Evolutionary conservation across 30 jellyfish, hydroid and myxozoan genomes (phyloP).

Genomic region (Aurelia sp.): DNA sequence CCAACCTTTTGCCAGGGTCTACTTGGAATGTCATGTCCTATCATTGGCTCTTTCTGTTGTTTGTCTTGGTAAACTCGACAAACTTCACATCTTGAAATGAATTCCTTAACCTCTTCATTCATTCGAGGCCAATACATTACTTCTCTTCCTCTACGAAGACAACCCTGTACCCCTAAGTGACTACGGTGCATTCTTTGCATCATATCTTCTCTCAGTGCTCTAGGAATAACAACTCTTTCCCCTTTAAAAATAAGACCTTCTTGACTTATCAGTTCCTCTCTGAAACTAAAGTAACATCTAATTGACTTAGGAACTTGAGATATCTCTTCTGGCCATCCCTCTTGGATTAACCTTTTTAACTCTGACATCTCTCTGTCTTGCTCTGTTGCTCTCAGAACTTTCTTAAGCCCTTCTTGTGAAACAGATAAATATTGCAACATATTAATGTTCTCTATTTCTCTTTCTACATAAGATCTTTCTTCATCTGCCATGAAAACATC

Average conservation of each 20-base stretch:
- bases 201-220: conserved; percentile 23
- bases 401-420: conserved; percentile 42
- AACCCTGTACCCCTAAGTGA: conserved; percentile 33
- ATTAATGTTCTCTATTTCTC: conserved; percentile 29
- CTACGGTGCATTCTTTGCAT: conserved; percentile 29
- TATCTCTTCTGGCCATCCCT: conserved; percentile 59
- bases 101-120: conserved; percentile 34
- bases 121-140: conserved; percentile 49
- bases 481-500: too few species aligned
- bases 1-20: conserved; percentile 61
- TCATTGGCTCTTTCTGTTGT: conserved; percentile 35
- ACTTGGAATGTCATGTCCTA: conserved; percentile 27
- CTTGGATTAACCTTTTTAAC: conserved; percentile 29
- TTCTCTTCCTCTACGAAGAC: conserved; percentile 42
- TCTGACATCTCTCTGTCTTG: conserved; percentile 42
- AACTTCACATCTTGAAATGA: conserved; percentile 38
- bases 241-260: conserved; percentile 59
- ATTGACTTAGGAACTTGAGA: conserved; percentile 26
- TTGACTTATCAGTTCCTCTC: conserved; percentile 30
- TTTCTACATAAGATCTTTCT: background rate
- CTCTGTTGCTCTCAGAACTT: conserved; percentile 46
- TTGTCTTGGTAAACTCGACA: conserved; percentile 14
- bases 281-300: conserved; percentile 13
- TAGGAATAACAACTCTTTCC: conserved; percentile 55
- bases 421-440: conserved; percentile 39